Percentiles rank a stretch among this genome's conserved stretches.
These are phyloP conservation scores for Melieria omissa DNA, from an alignment of 2,888 invertebrate genomes.

Conservation along the genomic window DNA sequence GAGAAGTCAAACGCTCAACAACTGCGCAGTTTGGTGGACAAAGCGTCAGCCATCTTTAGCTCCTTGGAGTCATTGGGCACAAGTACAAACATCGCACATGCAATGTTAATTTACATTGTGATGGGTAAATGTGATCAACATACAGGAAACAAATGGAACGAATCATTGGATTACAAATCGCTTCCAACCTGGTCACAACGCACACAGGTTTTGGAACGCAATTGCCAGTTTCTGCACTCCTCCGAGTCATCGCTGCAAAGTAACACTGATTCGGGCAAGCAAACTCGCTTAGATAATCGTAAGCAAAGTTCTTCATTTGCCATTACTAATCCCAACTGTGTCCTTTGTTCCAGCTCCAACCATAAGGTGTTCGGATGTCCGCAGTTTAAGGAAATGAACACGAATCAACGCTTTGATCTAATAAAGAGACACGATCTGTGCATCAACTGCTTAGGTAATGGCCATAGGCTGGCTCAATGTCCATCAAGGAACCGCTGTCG, in stretches of 20 bases:
- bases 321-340: conserved; percentile 11
- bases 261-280: neutral
- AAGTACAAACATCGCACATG: conserved; percentile 9
- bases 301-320: neutral
- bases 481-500: conserved; percentile 1
- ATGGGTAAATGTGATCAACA: conserved; percentile 14
- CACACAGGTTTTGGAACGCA: conserved; percentile 13
- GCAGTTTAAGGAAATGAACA: conserved; percentile 15
- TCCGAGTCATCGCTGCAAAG: neutral
- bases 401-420: conserved; percentile 13
- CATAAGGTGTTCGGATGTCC: conserved; percentile 13
- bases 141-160: conserved; percentile 16
- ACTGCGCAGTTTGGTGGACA: conserved; percentile 8
- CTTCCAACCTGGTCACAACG: conserved; percentile 9
- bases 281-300: neutral
- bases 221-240: conserved; percentile 18
- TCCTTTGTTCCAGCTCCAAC: conserved; percentile 2
- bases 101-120: conserved; percentile 19
- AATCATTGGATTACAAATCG: conserved; percentile 11
- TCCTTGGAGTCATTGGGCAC: conserved; percentile 22
- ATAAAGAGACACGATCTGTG: conserved; percentile 2
- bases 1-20: conserved; percentile 1
- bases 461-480: conserved; percentile 3
- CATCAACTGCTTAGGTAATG: neutral
- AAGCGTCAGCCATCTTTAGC: conserved; percentile 14